Conservation (phyloP, 2,797 vertebrate species). For the Heliangelus exortis region DNA sequence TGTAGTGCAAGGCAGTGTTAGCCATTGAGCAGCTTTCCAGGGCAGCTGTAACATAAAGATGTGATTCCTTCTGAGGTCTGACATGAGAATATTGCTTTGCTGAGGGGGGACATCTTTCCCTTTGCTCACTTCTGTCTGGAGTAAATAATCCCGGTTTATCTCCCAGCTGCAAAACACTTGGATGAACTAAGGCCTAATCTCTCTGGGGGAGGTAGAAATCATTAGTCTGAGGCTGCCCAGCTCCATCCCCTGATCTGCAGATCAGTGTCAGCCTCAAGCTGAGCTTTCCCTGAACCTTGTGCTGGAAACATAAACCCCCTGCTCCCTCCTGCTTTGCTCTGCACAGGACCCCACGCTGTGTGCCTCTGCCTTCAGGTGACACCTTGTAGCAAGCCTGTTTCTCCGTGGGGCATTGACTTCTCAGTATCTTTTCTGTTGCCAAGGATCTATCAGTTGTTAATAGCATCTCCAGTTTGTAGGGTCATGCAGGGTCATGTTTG, state of each 20-base stretch:
- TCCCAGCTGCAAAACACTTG: neutral
- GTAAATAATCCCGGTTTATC: neutral
- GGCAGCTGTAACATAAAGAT: neutral
- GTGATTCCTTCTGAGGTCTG: neutral
- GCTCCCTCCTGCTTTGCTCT: fast-evolving
- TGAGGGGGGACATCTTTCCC: neutral
- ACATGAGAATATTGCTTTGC: neutral
- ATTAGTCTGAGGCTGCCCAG: neutral
- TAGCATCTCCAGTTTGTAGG: neutral
- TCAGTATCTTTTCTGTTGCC: fast-evolving
- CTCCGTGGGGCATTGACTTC: fast-evolving
- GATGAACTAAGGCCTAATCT: neutral
- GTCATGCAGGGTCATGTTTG: neutral
- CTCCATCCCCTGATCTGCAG: neutral
- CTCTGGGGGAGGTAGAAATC: neutral
- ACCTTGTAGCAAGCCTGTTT: fast-evolving
- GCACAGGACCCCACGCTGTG: fast-evolving
- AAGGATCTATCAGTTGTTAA: neutral
- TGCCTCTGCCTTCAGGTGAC: fast-evolving
- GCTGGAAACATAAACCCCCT: fast-evolving
- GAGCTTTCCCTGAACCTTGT: neutral
- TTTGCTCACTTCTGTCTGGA: neutral
- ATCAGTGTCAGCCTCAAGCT: neutral
- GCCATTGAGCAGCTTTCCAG: neutral
- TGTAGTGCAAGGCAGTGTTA: neutral